phyloP scores from a whole-genome alignment of 2,797 vertebrate species.

The Acipenser oxyrinchus region DNA sequence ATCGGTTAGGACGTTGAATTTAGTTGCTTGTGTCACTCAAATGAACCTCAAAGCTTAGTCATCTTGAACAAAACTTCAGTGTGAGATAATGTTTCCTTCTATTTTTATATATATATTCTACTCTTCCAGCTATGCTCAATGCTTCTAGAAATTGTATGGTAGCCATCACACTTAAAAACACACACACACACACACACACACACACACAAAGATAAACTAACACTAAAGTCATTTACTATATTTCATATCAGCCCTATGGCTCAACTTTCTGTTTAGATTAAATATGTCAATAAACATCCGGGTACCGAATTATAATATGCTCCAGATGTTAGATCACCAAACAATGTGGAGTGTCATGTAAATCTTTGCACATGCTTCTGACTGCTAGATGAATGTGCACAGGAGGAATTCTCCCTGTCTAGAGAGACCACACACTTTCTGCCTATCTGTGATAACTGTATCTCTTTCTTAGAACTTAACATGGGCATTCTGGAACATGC shows the following conservation, averaged over 20 bases:
- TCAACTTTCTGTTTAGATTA: neutral
- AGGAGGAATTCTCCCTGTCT: constrained; percentile 1
- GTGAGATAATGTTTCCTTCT: no score
- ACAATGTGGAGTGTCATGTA: neutral
- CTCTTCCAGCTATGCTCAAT: no score
- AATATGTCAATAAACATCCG: constrained; percentile 2
- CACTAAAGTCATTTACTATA: neutral
- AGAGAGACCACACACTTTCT: neutral
- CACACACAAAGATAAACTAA: no score
- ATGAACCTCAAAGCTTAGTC: no score
- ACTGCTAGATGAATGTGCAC: neutral
- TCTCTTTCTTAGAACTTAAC: neutral
- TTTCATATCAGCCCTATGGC: neutral
- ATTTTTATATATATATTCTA: no score
- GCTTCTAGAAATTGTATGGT: no score
- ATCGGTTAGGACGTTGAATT: no score
- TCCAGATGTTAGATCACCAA: constrained; percentile 6
- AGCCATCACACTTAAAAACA: no score
- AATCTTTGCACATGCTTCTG: neutral
- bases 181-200: no score
- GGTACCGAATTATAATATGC: neutral
- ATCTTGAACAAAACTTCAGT: no score
- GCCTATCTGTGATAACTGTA: neutral
- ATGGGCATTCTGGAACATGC: no score
- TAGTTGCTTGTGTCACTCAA: no score